Evolutionary conservation across 2,888 invertebrate species (phyloP), one percentile per base, ranked within the genome.

Genomic region (Cheilosia urbana): DNA sequence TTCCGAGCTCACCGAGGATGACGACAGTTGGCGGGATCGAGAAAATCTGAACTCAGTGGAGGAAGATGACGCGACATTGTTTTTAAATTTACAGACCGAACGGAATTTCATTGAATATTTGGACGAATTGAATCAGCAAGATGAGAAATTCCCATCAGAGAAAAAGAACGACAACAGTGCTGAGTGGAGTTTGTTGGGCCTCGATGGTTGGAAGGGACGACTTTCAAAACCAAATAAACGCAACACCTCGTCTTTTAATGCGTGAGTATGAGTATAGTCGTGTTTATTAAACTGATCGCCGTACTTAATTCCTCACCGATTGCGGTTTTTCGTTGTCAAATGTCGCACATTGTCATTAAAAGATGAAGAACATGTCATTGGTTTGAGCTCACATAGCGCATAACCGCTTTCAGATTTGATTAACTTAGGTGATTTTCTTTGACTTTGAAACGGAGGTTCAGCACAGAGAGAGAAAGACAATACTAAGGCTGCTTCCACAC

Each of bases 181-280:
- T 88, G 89, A 89, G 65, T 92, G 89, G 91, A 89, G 79, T 21
- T 65, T 83, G 30, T 76, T 92, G 57, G 92, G 92, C 0, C 87
- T 92, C 21, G 69, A 87, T n/a, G 92, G 92, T 13, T 92, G 92
- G 92, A 81, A 87, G 34, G 92, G 92, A 3, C 89, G 88, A 13
- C 81, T 90, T 53, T 87, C 88, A 9, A 62, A 72, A 69, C 51
- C 68, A 37, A 34, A 17, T 2, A 45, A 57, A 27, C 37, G 17
- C 7, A 65, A 37, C 4, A 11, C n/a, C 15, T 3, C 13, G 19
- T 15, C 27, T 24, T 51, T 19, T n/a, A 45, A 37, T 21, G 55
- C 58, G 79, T 84, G 27, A 84, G 79, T 45, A 30, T 57, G n/a
- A 27, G 1, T 53, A 53, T 65, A 55, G 3, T n/a, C n/a, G n/a